These are phyloP conservation scores for Drosophila ustulata DNA, from an alignment of 2,888 invertebrate genomes.

Conservation along the genomic window DNA sequence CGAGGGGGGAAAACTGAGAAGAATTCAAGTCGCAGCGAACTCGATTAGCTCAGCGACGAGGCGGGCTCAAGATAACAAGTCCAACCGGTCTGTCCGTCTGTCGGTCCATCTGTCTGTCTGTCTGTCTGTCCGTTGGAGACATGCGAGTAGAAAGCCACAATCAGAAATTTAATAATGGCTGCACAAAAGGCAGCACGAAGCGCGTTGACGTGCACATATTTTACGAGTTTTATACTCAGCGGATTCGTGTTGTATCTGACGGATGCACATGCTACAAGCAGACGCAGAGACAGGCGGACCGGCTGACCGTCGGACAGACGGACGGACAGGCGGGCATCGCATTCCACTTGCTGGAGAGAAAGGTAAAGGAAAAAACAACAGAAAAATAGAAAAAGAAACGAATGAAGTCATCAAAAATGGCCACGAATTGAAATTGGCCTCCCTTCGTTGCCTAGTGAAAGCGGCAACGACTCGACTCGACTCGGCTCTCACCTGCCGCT, in stretches of 20 bases:
- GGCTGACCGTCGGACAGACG: constrained; percentile 8
- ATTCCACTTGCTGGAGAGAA: constrained; percentile 65
- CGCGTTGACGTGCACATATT: constrained; percentile 82
- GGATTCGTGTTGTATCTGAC: constrained; percentile 66
- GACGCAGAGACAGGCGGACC: constrained; percentile 10
- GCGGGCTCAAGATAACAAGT: constrained; percentile 67
- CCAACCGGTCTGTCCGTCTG: constrained; percentile 65
- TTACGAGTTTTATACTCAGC: constrained; percentile 78
- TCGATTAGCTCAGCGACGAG: constrained; percentile 66
- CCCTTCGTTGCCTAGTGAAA: constrained; percentile 51
- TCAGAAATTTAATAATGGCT: constrained; percentile 83
- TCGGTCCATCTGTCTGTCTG: constrained; percentile 3
- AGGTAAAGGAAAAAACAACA: constrained; percentile 52
- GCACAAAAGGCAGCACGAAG: constrained; percentile 75
- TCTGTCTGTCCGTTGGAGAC: constrained; percentile 43
- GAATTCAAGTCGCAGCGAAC: constrained; percentile 28
- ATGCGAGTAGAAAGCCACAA: constrained; percentile 80
- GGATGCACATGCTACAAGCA: constrained; percentile 69
- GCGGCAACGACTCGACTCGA: constrained; percentile 36
- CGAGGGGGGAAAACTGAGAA: background rate
- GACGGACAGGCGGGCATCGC: constrained; percentile 17
- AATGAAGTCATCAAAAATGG: constrained; percentile 77
- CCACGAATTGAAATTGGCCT: constrained; percentile 37
- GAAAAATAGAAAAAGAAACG: constrained; percentile 34
- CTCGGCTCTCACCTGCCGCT: constrained; percentile 46